These are phyloP conservation scores for Parnassius smintheus DNA, from an alignment of 2,888 invertebrate genomes.

Conservation along the genomic window DNA sequence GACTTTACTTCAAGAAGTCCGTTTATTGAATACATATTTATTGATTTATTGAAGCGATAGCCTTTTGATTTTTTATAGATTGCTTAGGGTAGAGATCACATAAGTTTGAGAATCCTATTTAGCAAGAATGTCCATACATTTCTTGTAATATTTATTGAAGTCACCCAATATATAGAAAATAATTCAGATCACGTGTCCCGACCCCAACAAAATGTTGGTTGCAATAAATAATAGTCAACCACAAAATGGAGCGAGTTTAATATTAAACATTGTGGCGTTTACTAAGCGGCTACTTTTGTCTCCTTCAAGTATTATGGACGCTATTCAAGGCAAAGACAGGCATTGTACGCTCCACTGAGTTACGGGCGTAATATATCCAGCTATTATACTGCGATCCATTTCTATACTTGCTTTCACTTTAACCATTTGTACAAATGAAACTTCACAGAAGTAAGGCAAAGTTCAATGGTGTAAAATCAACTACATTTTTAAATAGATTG, in stretches of 20 bases:
- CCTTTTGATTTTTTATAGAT: no score
- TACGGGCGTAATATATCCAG: slow-evolving; percentile 38
- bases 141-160: not conserved
- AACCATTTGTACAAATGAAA: slow-evolving; percentile 25
- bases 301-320: slow-evolving; percentile 34
- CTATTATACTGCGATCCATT: slow-evolving; percentile 23
- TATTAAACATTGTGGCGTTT: slow-evolving; percentile 39
- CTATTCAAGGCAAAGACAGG: slow-evolving; percentile 42
- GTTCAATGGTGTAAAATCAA: slow-evolving; percentile 6
- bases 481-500: no score
- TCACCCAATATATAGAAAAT: slow-evolving; percentile 21
- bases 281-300: slow-evolving; percentile 42
- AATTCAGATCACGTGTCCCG: slow-evolving; percentile 25
- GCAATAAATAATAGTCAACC: slow-evolving; percentile 34
- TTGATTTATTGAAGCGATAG: no score
- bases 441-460: slow-evolving; percentile 18
- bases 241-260: slow-evolving; percentile 38
- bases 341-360: slow-evolving; percentile 43
- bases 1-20: no score
- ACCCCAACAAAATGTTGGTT: slow-evolving; percentile 20
- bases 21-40: no score
- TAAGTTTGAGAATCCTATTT: not conserved
- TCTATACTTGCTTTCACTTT: slow-evolving; percentile 21
- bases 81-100: no score
- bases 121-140: not conserved